Evolutionary conservation across 2,797 vertebrate genomes (phyloP).

Genomic region (Ctenosaura bakeri): DNA sequence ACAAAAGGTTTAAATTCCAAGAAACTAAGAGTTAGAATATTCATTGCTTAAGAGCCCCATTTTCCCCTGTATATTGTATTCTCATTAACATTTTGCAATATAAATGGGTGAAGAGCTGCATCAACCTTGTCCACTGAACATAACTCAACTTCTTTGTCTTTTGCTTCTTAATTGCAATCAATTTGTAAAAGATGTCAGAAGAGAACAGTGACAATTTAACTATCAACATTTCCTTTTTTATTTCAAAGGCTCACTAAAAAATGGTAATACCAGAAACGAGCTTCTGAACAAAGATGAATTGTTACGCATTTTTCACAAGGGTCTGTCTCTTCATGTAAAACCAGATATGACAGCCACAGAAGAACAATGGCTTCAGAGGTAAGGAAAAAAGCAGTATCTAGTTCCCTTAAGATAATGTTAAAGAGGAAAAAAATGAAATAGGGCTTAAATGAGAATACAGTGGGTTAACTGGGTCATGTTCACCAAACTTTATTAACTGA

Average conservation of each 20-base stretch:
- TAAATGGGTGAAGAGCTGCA: conserved; percentile 26
- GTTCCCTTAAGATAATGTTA: neutral
- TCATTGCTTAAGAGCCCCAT: neutral
- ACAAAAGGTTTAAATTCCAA: conserved; percentile 18
- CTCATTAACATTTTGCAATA: neutral
- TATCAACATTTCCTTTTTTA: conserved; percentile 52
- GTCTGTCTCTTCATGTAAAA: conserved; percentile 32
- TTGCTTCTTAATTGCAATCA: conserved; percentile 10
- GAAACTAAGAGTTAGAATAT: neutral
- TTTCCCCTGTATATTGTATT: accelerated
- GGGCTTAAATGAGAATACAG: neutral
- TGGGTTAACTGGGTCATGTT: neutral
- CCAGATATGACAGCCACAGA: neutral
- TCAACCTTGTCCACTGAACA: neutral
- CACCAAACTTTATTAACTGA: neutral
- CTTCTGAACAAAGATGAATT: conserved; percentile 45
- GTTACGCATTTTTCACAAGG: conserved; percentile 38
- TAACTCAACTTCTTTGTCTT: neutral
- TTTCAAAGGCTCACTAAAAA: conserved; percentile 69
- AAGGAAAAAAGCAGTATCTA: conserved; percentile 47
- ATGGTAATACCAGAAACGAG: conserved; percentile 57
- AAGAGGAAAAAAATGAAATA: neutral
- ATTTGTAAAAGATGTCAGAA: neutral
- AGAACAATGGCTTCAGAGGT: conserved; percentile 69
- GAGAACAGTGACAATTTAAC: neutral